These are phyloP conservation scores for Pseudois nayaur DNA, from an alignment of 2,113 vertebrate species.

Conservation along the genomic window DNA sequence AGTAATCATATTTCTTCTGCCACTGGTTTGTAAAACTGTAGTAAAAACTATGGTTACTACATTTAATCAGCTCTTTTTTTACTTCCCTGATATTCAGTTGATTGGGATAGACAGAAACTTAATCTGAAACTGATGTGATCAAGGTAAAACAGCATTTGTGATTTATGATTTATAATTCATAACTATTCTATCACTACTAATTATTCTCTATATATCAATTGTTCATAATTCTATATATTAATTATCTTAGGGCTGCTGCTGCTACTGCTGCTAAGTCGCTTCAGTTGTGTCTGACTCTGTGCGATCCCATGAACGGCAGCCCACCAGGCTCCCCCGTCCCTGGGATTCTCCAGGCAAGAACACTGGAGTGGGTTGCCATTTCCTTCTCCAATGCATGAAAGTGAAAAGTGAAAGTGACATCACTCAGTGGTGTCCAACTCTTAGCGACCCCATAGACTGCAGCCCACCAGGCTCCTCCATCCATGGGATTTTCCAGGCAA, in stretches of 20 bases:
- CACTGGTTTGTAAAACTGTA: neutral
- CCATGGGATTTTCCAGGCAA: no score
- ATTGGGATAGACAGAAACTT: neutral
- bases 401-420: no score
- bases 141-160: neutral
- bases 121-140: neutral
- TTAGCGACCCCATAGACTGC: no score
- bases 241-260: neutral
- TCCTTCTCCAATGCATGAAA: no score
- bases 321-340: rapidly evolving
- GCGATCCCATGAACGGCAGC: no score
- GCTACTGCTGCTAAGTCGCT: no score
- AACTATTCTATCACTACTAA: neutral
- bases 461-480: no score
- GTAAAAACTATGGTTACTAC: neutral
- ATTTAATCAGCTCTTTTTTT: neutral
- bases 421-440: no score
- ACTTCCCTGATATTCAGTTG: neutral
- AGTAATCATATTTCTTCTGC: neutral
- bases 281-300: no score
- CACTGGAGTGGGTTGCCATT: no score
- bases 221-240: neutral
- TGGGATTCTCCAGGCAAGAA: no score
- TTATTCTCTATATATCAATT: neutral
- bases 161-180: neutral